Evolutionary conservation across 2,888 invertebrate genomes (phyloP).

Genomic region (Pandemis corylana): DNA sequence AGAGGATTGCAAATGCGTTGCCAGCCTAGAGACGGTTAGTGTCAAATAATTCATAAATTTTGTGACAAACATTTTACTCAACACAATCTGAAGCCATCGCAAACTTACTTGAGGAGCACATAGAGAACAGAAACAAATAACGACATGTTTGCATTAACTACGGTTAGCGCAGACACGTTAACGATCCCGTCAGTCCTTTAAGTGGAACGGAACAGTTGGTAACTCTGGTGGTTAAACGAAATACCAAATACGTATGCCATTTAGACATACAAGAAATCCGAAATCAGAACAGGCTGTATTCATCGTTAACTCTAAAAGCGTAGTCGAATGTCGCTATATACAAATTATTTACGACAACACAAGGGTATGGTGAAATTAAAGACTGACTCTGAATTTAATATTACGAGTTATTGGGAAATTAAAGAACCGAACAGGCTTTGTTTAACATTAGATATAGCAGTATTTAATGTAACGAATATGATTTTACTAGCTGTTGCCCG

Average conservation of each 20-base stretch:
- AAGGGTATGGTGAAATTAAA: no score
- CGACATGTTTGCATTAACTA: conserved; percentile 31
- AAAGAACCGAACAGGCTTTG: no score
- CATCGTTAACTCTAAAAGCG: background rate
- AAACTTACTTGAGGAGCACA: conserved; percentile 11
- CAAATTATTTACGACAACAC: background rate
- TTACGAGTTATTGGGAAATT: no score
- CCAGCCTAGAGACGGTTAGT: no score
- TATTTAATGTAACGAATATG: no score
- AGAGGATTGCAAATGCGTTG: no score
- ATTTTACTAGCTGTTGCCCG: no score
- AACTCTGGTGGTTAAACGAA: background rate
- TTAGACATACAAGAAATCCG: background rate
- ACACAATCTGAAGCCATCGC: background rate
- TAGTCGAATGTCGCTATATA: background rate
- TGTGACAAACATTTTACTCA: background rate
- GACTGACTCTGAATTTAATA: no score
- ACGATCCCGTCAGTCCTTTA: conserved; percentile 9
- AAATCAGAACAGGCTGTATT: background rate
- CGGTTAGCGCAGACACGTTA: conserved; percentile 27
- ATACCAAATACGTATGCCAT: background rate
- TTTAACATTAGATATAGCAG: no score
- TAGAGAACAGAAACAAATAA: conserved; percentile 23
- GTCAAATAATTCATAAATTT: no score
- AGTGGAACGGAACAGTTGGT: conserved; percentile 35